Evolutionary conservation across 2,113 vertebrate genomes (phyloP).

Genomic region (Engystomops pustulosus): DNA sequence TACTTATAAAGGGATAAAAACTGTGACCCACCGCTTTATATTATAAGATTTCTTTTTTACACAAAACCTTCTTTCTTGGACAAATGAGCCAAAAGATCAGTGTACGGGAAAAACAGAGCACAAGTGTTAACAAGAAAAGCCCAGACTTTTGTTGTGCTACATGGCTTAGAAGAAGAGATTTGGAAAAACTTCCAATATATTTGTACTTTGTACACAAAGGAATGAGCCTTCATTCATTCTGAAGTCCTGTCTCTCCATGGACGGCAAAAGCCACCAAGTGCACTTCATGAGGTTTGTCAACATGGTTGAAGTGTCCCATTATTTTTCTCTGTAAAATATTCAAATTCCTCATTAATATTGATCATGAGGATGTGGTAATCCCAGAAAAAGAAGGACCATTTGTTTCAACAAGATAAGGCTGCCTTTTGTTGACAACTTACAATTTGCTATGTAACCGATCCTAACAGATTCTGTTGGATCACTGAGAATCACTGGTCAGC

Average conservation of each 20-base stretch:
- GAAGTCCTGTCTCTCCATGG: background rate
- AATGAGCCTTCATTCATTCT: constrained; percentile 20
- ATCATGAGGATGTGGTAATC: too few relatives aligned
- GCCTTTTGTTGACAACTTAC: too few relatives aligned
- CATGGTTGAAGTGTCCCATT: too few relatives aligned
- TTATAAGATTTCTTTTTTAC: constrained; percentile 24
- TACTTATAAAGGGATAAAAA: background rate
- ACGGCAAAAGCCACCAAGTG: background rate
- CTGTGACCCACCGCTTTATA: constrained; percentile 32
- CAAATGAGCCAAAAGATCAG: constrained; percentile 49
- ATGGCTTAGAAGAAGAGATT: constrained; percentile 23
- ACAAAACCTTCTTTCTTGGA: constrained; percentile 19
- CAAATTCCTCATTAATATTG: too few relatives aligned
- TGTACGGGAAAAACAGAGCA: constrained; percentile 39
- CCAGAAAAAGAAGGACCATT: too few relatives aligned
- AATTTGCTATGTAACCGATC: too few relatives aligned
- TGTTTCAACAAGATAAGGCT: too few relatives aligned
- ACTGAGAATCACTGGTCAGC: too few relatives aligned
- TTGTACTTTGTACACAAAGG: constrained; percentile 17
- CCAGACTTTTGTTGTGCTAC: constrained; percentile 52
- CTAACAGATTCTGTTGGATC: too few relatives aligned
- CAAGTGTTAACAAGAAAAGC: constrained; percentile 46
- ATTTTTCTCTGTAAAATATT: too few relatives aligned
- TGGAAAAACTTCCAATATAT: constrained; percentile 48
- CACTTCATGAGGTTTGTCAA: background rate